Evolutionary conservation across 2,113 vertebrate species (phyloP).

Genomic region (Triplophysa tibetana): DNA sequence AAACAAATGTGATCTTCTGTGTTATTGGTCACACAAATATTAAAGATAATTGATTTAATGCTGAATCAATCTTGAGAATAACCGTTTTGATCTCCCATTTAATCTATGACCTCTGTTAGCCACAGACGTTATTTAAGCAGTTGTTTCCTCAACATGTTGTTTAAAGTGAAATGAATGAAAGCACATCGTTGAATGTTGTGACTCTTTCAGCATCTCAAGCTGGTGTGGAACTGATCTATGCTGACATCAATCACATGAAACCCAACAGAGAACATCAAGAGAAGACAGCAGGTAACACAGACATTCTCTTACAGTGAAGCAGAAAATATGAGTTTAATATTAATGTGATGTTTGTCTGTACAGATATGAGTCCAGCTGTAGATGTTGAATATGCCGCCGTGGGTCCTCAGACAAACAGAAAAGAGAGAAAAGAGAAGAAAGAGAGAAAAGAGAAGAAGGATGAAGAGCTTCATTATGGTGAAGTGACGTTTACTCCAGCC

Average conservation of each 20-base stretch:
- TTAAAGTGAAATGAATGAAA: too few species aligned
- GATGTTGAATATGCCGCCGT: slow-evolving; percentile 58
- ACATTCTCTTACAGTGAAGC: too few species aligned
- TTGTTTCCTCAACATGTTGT: too few species aligned
- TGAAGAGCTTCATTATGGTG: slow-evolving; percentile 60
- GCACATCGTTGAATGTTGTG: not conserved
- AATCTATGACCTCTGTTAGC: too few species aligned
- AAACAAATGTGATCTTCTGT: too few species aligned
- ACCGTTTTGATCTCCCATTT: too few species aligned
- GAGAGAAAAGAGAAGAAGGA: not conserved
- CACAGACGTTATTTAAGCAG: too few species aligned
- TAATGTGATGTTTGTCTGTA: not conserved
- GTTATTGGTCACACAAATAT: too few species aligned
- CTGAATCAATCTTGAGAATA: too few species aligned
- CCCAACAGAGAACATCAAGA: not conserved
- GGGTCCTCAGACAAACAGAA: not conserved
- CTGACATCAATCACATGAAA: not conserved
- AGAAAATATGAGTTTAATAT: too few species aligned
- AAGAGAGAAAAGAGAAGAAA: not conserved
- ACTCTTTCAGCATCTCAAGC: not conserved
- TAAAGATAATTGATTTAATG: too few species aligned
- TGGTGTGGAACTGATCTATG: not conserved
- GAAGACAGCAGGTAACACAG: not conserved
- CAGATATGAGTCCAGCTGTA: not conserved
- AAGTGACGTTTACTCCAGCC: slow-evolving; percentile 53